A percentile compares a stretch with the other conserved stretches of the same genome.
These are phyloP conservation scores for Calephelis virginiensis DNA, from an alignment of 1,140 invertebrate genomes.

Conservation along the genomic window DNA sequence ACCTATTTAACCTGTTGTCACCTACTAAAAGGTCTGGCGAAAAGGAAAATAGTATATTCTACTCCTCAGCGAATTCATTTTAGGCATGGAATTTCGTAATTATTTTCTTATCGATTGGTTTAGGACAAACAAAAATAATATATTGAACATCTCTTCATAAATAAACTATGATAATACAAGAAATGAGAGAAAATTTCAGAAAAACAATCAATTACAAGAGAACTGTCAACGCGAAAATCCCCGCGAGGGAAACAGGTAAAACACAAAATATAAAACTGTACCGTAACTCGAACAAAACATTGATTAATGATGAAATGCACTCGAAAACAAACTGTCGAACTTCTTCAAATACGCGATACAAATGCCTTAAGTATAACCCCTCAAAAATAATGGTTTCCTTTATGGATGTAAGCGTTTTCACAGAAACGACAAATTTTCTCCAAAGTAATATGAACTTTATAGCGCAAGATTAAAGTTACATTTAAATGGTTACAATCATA, in stretches of 20 bases:
- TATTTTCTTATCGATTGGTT: too few relatives aligned
- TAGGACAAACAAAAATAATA: too few relatives aligned
- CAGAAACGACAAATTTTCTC: conserved; percentile 27
- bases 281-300: conserved; percentile 68
- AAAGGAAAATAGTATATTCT: too few relatives aligned
- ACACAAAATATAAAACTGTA: conserved; percentile 64
- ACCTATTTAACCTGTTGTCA: too few relatives aligned
- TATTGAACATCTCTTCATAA: conserved; percentile 5
- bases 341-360: conserved; percentile 77
- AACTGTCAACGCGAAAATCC: conserved; percentile 65
- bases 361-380: conserved; percentile 69
- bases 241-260: conserved; percentile 59
- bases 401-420: conserved; percentile 37
- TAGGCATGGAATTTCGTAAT: too few relatives aligned
- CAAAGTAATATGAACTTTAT: conserved; percentile 31
- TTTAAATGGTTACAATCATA: conserved; percentile 23
- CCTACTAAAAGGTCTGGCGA: too few relatives aligned
- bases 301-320: conserved; percentile 78
- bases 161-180: conserved; percentile 25
- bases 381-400: conserved; percentile 76
- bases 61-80: too few relatives aligned
- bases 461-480: conserved; percentile 6
- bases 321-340: conserved; percentile 77
- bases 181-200: conserved; percentile 27
- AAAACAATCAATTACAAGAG: conserved; percentile 69